Base-by-base conservation (phyloP, 92 coral and sea anemone species). In the Epizoanthus stellaris region DNA sequence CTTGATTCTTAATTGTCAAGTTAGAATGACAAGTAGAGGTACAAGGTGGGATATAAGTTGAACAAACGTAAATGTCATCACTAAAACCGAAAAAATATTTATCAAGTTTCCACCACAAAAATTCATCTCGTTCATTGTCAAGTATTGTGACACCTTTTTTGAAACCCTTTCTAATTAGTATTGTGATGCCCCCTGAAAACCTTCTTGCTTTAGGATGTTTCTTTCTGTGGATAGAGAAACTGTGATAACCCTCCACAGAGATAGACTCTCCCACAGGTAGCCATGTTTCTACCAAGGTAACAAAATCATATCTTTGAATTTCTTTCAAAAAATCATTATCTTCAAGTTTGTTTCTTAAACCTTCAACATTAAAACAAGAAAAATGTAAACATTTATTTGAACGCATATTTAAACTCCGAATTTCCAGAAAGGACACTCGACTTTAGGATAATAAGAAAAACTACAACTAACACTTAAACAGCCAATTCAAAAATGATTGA, bases 321-420 rank as follows among this genome's bases (percentile, higher is more conserved):
- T 59, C 64, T 15, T 19, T 59, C 64, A 59, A 59, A 19, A 59
- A 59, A 15, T 59, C 64, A 9, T 59, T 12, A 15, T 59, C 64
- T 59, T 59, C 64, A 59, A 59, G 64, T 59, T 59, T 59, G 17
- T 59, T 16, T 59, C 11, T 59, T 59, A 59, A 59, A 16, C 64
- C 64, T 19, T 59, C 64, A 59, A 59, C 64, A 59, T 59, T 59
- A 59, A 59, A 59, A 59, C 64, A 59, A 15, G 64, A 59, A 59
- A 59, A 4, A 59, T 19, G 64, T 61, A 42, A 42, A 42, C 6
- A 42, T 42, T 42, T 42, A 42, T 42, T 42, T 6, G 47, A 42
- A 23, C 25, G 25, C 25, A 23, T 23, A 23, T 23, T 23, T 23
- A 23, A 23, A 23, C 25, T 23, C 25, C 25, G 25, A 23, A 23